Conservation (phyloP, 2,797 vertebrate species). For the Scomberomorus guttatus region DNA sequence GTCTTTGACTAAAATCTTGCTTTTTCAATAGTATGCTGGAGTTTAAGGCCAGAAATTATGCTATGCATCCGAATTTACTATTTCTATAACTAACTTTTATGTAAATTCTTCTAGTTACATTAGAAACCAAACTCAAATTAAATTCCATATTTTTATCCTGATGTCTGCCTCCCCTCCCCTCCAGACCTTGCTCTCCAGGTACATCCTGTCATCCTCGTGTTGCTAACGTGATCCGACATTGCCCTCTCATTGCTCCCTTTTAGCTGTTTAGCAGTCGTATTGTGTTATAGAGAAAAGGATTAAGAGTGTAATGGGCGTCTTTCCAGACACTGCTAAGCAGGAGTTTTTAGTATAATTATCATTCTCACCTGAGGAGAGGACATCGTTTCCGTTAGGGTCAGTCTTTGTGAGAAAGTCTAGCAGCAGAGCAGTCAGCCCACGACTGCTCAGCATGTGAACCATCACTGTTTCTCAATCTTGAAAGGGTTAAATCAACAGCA, state of each 20-base stretch:
- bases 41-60: not conserved
- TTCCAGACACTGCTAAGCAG: constrained; percentile 5
- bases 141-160: constrained; percentile 4
- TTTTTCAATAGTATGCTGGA: no score
- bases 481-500: constrained; percentile 56
- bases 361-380: not conserved
- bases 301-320: not conserved
- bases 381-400: not conserved
- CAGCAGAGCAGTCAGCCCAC: not conserved
- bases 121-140: not conserved
- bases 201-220: constrained; percentile 21
- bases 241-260: constrained; percentile 19
- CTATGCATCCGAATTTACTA: not conserved
- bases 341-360: not conserved
- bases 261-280: constrained; percentile 41
- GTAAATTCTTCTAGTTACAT: not conserved
- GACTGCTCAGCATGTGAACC: constrained; percentile 1
- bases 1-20: no score
- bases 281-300: constrained; percentile 19
- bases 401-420: not conserved
- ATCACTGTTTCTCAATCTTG: not conserved
- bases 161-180: constrained; percentile 24
- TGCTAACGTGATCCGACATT: constrained; percentile 41
- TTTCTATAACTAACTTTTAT: not conserved
- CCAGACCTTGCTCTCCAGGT: constrained; percentile 55